Base-by-base conservation (phyloP, 92 coral and sea anemone species). In the Heteractis magnifica region DNA sequence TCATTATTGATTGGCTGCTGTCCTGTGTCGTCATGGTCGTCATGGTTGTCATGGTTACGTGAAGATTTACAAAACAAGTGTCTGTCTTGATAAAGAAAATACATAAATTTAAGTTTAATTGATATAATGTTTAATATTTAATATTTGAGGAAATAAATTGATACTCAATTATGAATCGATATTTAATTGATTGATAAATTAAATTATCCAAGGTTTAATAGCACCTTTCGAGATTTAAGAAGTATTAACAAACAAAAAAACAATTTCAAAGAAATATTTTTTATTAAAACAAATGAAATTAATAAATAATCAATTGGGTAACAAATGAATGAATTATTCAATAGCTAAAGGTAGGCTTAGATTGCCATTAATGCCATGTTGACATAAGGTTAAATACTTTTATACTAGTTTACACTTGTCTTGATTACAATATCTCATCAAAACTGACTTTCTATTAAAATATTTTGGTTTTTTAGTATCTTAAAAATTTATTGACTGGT, bases 31-130 rank as follows among this genome's bases (percentile, higher is more conserved):
- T 75, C 52, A 73, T 50, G 50, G 55, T 75, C 26, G 78, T 75
- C 52, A 73, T 50, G 50, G 83, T 65, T 65, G 83, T 80, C 75
- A 80, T 80, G 76, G 83, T 64, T 64, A 51, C 83, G 53, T 65
- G 18, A 20, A 64, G 83, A 8, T 12, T 44, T 80, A 48, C n/a
- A 26, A 64, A 48, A 62, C 70, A 62, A 18, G 64, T 58, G 20
- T 62, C 70, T 62, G 70, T 62, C 26, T 62, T 62, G 70, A 62
- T 18, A 62, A 62, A 62, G 70, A 62, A 62, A 12, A 62, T 7
- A 62, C 0, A 18, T 62, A 18, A 9, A 18, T 62, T 62, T n/a
- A 34, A 34, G 3, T 34, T 34, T 34, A 34, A 34, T 34, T 34
- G 44, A 34, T 34, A 26, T n/a, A n/a, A n/a, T 34, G 44, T 34